phyloP scores from a whole-genome alignment of 1,140 invertebrate genomes.

The Temnothorax nylanderi region DNA sequence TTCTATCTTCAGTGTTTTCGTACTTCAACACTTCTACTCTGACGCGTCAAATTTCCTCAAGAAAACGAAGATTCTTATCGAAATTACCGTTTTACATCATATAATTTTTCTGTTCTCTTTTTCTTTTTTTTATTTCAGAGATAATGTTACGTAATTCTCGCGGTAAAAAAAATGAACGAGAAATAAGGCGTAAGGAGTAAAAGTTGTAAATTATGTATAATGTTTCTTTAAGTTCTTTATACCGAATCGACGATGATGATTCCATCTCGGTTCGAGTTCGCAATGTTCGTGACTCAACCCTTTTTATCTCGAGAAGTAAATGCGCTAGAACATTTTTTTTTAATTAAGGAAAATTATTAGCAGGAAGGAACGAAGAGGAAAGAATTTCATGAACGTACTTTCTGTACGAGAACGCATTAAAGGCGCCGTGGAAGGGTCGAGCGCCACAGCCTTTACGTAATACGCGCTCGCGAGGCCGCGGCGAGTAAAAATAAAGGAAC shows the following conservation, averaged over 20 bases:
- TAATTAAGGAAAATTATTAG: background rate
- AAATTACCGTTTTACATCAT: background rate
- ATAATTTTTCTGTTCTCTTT: background rate
- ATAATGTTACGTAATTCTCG: background rate
- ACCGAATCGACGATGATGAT: background rate
- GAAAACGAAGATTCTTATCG: background rate
- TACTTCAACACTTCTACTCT: background rate
- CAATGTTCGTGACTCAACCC: background rate
- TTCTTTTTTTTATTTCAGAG: background rate
- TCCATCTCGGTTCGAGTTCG: background rate
- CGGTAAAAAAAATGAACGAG: background rate
- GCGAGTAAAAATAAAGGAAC: conserved; percentile 77
- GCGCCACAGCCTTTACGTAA: conserved; percentile 59
- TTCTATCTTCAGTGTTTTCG: conserved; percentile 15
- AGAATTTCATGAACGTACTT: conserved; percentile 12
- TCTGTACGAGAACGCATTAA: background rate
- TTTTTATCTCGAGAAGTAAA: background rate
- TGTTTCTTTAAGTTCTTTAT: background rate
- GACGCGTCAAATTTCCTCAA: background rate
- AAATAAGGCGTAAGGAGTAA: background rate
- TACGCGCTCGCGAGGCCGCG: conserved; percentile 57
- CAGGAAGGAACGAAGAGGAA: background rate
- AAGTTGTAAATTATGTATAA: background rate
- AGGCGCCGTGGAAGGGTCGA: conserved; percentile 27
- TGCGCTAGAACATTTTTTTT: background rate